Base-by-base conservation (phyloP, 1,140 invertebrate genomes). In the Trinorchestia longiramus region DNA sequence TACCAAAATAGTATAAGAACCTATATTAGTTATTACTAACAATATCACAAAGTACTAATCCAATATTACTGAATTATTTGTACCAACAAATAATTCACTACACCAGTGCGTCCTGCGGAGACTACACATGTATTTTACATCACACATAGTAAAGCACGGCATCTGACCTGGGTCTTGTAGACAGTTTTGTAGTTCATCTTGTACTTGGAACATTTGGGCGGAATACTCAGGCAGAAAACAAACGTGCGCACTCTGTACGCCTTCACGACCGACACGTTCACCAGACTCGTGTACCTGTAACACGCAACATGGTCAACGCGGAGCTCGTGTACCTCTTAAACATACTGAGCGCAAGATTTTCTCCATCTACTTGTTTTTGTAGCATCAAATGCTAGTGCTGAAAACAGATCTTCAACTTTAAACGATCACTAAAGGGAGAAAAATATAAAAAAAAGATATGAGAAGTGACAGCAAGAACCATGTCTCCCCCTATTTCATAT, bases 121-220 rank as follows among this genome's bases (percentile, higher is more conserved):
- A 41, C n/a, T 90, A 90, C 43, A 90, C 43, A 90, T 90, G 43
- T 90, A 90, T 90, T 41, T 90, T 41, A 41, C n/a, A 41, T 41
- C 43, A 90, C 43, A 90, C 43, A 90, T 90, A 90, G n/a, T 3
- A 41, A 90, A 41, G 43, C 43, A 87, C 8, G 87, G 41, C 87
- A 8, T 87, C 88, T 42, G 41, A 98, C 98, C 97, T 98, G 97
- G 6, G 98, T 98, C 97, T 98, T 98, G 97, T 98, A 98, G 1
- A 98, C 98, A 40, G 98, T 98, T 96, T 98, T 98, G 96, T 98
- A 98, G 96, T 98, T 98, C 47, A 99, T 98, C 97, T 98, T 98
- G 97, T 99, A 99, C 97, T 98, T 98, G 77, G 98, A 98, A 97
- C 99, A 99, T 97, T 98, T 97, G 36, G 98, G 98, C 53, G 99